Conservation (phyloP, 2,797 vertebrate species). For the Ctenopoma multispine region DNA sequence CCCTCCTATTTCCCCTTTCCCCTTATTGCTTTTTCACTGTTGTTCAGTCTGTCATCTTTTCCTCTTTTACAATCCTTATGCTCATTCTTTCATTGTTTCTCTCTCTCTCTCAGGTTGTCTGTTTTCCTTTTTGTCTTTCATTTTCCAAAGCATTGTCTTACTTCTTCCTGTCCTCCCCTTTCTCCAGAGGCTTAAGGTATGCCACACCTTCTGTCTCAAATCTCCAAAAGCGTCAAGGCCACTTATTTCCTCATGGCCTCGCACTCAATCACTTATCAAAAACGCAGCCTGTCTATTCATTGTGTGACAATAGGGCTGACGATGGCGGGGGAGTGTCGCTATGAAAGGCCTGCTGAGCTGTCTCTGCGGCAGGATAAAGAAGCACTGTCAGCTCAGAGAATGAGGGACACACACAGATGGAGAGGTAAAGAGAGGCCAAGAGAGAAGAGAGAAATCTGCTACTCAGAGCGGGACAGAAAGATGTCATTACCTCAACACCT, state of each 20-base stretch:
- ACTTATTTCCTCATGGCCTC: background rate
- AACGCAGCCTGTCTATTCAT: conserved; percentile 57
- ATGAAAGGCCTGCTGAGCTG: conserved; percentile 57
- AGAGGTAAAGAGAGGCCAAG: background rate
- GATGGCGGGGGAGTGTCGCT: conserved; percentile 45
- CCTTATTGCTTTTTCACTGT: conserved; percentile 22
- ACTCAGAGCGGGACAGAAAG: conserved; percentile 14
- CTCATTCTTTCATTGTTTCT: background rate
- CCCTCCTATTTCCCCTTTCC: conserved; percentile 11
- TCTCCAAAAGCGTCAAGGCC: conserved; percentile 31
- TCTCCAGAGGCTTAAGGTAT: conserved; percentile 3
- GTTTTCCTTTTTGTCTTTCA: background rate
- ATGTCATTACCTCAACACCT: conserved; percentile 20
- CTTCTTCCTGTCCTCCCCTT: background rate
- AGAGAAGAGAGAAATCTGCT: background rate
- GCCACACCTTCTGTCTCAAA: conserved; percentile 21
- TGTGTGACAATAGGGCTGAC: conserved; percentile 55
- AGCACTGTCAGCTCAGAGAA: conserved; percentile 45
- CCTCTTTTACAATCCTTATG: background rate
- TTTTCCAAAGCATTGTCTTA: background rate
- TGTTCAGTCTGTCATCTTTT: conserved; percentile 20
- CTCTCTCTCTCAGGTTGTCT: conserved; percentile 1
- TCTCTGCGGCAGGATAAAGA: conserved; percentile 63
- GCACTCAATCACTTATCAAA: conserved; percentile 34
- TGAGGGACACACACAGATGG: conserved; percentile 15